These are phyloP conservation scores for Chaunax sp. DNA, from an alignment of 2,797 vertebrate species.

Conservation along the genomic window DNA sequence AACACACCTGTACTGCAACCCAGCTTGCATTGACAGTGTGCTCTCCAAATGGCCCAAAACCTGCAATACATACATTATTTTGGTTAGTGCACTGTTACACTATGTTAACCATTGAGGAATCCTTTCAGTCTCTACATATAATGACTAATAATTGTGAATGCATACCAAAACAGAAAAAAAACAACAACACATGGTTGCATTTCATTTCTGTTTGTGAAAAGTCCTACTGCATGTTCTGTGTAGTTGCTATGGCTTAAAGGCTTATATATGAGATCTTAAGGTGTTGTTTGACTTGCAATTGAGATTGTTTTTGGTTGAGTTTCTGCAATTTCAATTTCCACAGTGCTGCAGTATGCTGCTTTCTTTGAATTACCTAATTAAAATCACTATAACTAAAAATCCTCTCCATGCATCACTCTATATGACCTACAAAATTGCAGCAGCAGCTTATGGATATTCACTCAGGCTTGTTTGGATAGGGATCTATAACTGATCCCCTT, in stretches of 20 bases:
- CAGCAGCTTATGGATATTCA: constrained; percentile 38
- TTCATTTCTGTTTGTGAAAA: neutral
- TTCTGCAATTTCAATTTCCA: neutral
- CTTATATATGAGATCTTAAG: too few relatives aligned
- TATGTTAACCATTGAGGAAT: neutral
- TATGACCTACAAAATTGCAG: constrained; percentile 25
- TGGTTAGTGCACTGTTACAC: neutral
- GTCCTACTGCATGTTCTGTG: neutral
- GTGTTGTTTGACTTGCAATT: neutral
- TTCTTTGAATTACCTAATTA: constrained; percentile 6
- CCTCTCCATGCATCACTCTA: neutral
- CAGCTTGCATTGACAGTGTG: constrained; percentile 95
- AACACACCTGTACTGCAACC: constrained; percentile 94
- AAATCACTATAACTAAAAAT: constrained; percentile 25
- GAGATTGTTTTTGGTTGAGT: neutral
- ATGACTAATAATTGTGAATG: neutral
- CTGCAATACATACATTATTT: constrained; percentile 77
- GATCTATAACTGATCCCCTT: constrained; percentile 61
- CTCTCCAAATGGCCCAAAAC: constrained; percentile 96
- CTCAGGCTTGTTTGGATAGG: constrained; percentile 63
- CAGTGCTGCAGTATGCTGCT: neutral
- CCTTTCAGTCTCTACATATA: neutral
- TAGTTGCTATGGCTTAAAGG: neutral
- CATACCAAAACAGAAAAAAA: neutral
- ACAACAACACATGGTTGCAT: too few relatives aligned